Evolutionary conservation across 2,113 vertebrate genomes (phyloP).

Genomic region (Callaeas wilsoni): DNA sequence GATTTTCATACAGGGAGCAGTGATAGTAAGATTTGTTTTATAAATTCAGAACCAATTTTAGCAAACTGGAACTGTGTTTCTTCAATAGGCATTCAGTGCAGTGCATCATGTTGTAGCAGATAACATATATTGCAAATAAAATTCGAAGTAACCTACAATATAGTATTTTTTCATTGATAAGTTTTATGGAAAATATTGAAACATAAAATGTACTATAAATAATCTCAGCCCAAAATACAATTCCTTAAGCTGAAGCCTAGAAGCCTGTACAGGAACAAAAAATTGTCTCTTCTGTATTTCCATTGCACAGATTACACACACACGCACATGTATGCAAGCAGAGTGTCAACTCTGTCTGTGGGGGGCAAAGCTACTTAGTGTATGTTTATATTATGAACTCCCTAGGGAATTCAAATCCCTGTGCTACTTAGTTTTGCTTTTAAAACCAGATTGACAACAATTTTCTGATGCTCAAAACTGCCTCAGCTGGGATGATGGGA

Average conservation of each 20-base stretch:
- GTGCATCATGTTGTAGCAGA: background rate
- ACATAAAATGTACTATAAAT: slow-evolving; percentile 6
- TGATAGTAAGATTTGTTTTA: background rate
- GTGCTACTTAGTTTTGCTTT: background rate
- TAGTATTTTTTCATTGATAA: background rate
- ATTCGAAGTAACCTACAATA: slow-evolving; percentile 6
- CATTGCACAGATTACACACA: too few species aligned
- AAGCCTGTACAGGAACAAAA: background rate
- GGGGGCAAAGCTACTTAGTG: background rate
- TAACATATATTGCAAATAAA: background rate
- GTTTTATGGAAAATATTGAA: slow-evolving; percentile 35
- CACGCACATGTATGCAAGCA: rapidly evolving
- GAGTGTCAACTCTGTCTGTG: background rate
- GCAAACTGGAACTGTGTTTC: background rate
- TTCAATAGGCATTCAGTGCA: background rate
- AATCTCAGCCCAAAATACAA: background rate
- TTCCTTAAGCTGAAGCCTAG: background rate
- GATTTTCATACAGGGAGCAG: background rate
- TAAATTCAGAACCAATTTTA: background rate
- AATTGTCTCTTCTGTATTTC: background rate
- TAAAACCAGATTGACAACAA: background rate
- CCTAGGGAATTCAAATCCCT: background rate
- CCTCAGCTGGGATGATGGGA: background rate
- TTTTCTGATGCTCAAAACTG: background rate
- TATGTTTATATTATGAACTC: background rate